These are phyloP conservation scores for Empidonax traillii DNA, from an alignment of 2,113 vertebrate genomes.

Conservation along the genomic window DNA sequence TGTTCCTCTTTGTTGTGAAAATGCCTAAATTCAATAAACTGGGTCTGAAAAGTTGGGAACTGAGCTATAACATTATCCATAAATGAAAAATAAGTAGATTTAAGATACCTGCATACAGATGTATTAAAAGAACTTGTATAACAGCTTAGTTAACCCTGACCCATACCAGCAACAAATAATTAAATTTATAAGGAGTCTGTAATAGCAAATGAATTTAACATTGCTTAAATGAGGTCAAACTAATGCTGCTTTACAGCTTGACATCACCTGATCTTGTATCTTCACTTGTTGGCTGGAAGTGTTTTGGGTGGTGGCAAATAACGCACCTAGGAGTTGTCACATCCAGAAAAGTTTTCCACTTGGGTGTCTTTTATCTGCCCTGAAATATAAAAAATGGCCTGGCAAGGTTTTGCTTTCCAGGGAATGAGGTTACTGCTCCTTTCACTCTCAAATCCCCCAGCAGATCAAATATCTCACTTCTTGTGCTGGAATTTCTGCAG, in stretches of 20 bases:
- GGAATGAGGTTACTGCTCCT: neutral
- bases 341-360: neutral
- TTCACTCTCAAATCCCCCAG: neutral
- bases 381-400: neutral
- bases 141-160: neutral
- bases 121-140: neutral
- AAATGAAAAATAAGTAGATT: accelerated
- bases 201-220: neutral
- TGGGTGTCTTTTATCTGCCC: neutral
- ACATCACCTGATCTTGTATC: neutral
- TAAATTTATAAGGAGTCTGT: neutral
- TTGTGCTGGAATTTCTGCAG: neutral
- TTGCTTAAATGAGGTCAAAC: neutral
- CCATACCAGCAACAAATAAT: neutral
- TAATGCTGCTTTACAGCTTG: neutral
- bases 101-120: neutral
- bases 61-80: neutral
- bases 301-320: neutral
- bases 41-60: neutral
- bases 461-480: neutral
- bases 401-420: neutral
- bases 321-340: neutral
- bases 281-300: neutral
- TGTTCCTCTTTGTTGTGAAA: neutral
- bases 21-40: neutral